Percentiles rank a stretch among this genome's conserved stretches.
Conservation (phyloP, 2,888 invertebrate species). For the Dioctria rufipes region DNA sequence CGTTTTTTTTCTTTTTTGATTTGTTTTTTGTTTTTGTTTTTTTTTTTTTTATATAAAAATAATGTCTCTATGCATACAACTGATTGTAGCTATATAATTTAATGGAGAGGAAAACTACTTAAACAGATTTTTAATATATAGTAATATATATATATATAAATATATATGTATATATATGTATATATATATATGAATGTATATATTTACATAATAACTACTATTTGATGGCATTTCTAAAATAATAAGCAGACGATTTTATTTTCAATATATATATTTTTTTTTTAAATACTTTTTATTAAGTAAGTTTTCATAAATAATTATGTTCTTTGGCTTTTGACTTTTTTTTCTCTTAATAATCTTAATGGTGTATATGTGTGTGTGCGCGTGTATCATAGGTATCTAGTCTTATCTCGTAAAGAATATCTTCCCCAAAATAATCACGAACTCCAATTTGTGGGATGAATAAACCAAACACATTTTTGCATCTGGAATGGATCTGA, state of each 20-base stretch:
- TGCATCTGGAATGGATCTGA: conserved; percentile 58
- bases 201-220: conserved; percentile 17
- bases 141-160: conserved; percentile 13
- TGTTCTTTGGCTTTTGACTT: conserved; percentile 44
- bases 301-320: not conserved
- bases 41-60: not conserved
- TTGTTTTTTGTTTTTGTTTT: conserved; percentile 8
- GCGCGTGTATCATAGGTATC: not conserved
- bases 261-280: conserved; percentile 37
- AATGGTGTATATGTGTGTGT: conserved; percentile 12
- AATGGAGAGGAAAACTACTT: conserved; percentile 26
- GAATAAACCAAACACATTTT: conserved; percentile 58
- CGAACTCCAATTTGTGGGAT: conserved; percentile 56
- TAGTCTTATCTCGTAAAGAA: conserved; percentile 16
- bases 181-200: conserved; percentile 3
- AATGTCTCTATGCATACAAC: not conserved
- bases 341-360: not conserved
- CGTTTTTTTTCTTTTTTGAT: conserved; percentile 3
- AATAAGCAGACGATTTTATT: not conserved
- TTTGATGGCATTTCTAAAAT: not conserved
- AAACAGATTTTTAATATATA: conserved; percentile 40
- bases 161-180: not conserved
- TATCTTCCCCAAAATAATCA: conserved; percentile 27
- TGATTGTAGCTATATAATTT: not conserved
- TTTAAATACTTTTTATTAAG: too few species aligned